Evolutionary conservation across 2,113 vertebrate species (phyloP).

Genomic region (Perca flavescens): DNA sequence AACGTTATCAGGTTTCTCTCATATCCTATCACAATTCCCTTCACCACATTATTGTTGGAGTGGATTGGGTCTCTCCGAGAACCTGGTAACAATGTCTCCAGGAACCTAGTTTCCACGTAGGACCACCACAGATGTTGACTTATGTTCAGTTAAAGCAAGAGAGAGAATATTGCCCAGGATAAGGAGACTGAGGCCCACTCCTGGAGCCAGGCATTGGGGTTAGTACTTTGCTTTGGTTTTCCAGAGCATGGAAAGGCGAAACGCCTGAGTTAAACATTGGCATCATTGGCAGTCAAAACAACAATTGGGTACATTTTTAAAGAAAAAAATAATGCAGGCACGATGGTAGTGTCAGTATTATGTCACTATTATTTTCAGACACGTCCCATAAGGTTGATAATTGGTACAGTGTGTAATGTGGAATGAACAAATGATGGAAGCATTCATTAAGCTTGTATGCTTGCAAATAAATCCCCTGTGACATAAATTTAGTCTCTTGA

Average conservation of each 20-base stretch:
- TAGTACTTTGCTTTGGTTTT: background rate
- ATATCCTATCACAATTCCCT: background rate
- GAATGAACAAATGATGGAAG: constrained; percentile 18
- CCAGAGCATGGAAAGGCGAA: background rate
- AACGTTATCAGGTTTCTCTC: too few relatives aligned
- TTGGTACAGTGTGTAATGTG: constrained; percentile 15
- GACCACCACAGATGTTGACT: background rate
- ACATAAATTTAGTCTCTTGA: constrained; percentile 8
- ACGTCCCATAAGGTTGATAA: constrained; percentile 10
- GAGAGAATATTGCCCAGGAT: background rate
- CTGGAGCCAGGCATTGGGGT: background rate
- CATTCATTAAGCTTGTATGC: constrained; percentile 14
- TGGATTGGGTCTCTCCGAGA: background rate
- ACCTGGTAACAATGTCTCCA: background rate
- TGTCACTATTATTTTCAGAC: background rate
- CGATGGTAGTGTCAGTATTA: background rate
- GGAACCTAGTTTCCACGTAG: background rate
- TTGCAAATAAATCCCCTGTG: constrained; percentile 30
- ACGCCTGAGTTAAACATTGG: too few relatives aligned
- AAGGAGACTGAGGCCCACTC: background rate
- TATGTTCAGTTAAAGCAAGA: background rate
- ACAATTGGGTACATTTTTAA: background rate
- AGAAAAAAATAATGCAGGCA: background rate
- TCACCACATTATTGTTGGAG: background rate
- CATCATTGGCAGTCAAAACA: background rate